These are phyloP conservation scores for Timema podura DNA, from an alignment of 2,888 invertebrate genomes.

Conservation along the genomic window DNA sequence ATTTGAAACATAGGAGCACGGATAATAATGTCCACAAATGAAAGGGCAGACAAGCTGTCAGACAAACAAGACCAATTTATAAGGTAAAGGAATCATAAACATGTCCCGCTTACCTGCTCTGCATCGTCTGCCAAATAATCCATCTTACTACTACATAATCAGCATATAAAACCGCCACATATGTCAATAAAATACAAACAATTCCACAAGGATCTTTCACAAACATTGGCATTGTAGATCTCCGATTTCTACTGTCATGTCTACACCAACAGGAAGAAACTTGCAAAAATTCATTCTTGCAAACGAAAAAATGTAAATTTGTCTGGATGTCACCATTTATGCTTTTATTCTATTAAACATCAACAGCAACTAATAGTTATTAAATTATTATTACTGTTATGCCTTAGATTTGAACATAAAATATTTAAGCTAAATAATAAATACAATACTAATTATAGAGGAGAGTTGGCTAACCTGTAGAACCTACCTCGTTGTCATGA, in stretches of 20 bases:
- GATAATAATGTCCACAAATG: too few relatives aligned
- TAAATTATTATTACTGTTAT: neutral
- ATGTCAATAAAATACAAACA: slow-evolving; percentile 74
- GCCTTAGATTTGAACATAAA: neutral
- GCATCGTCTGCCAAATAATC: slow-evolving; percentile 77
- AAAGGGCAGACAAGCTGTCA: too few relatives aligned
- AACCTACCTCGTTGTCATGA: slow-evolving; percentile 10
- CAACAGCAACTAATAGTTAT: neutral
- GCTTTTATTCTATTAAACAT: too few relatives aligned
- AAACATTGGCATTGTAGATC: slow-evolving; percentile 53
- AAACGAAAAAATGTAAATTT: too few relatives aligned
- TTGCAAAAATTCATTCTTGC: too few relatives aligned
- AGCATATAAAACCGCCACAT: slow-evolving; percentile 75
- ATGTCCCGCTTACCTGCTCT: slow-evolving; percentile 58
- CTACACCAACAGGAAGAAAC: neutral
- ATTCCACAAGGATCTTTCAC: slow-evolving; percentile 81
- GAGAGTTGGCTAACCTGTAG: neutral
- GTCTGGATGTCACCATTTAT: too few relatives aligned
- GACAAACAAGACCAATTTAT: too few relatives aligned
- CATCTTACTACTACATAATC: slow-evolving; percentile 83
- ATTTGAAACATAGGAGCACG: too few relatives aligned
- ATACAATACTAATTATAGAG: neutral
- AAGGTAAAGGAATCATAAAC: too few relatives aligned
- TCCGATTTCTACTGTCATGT: slow-evolving; percentile 18
- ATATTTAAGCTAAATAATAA: neutral